These are phyloP conservation scores for Hirtodrosophila confusa DNA, from an alignment of 2,888 invertebrate genomes.

Conservation along the genomic window DNA sequence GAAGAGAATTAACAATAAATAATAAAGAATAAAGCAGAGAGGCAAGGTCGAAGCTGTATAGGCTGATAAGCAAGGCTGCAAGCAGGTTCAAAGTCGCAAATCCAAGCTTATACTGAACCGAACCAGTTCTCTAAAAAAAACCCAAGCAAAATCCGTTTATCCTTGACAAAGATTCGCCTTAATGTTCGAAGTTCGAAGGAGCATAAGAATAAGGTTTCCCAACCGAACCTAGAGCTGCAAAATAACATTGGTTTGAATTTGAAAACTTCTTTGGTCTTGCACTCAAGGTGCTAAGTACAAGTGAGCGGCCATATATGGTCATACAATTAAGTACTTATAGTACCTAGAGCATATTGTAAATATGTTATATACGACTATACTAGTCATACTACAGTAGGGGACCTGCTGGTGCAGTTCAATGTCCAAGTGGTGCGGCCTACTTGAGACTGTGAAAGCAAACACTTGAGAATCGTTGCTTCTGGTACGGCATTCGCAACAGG, in stretches of 20 bases:
- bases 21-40: neutral
- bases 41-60: neutral
- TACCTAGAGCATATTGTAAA: neutral
- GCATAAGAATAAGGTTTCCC: too few species aligned
- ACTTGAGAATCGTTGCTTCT: conserved; percentile 64
- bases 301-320: neutral
- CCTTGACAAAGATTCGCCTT: too few species aligned
- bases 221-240: too few species aligned
- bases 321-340: neutral
- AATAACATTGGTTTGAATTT: too few species aligned
- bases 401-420: conserved; percentile 46
- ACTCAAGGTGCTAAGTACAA: neutral
- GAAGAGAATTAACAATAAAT: conserved; percentile 1
- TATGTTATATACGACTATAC: neutral
- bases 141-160: too few species aligned
- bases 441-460: conserved; percentile 56
- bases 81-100: too few species aligned
- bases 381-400: conserved; percentile 8
- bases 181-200: too few species aligned
- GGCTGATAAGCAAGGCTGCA: too few species aligned
- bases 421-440: conserved; percentile 61
- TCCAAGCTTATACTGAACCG: too few species aligned
- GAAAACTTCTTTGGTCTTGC: too few species aligned
- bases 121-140: too few species aligned
- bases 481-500: conserved; percentile 25